Percentiles rank a stretch among this genome's conserved stretches.
Evolutionary conservation across 2,888 invertebrate species (phyloP).

Genomic region (Alloplasta piceator): DNA sequence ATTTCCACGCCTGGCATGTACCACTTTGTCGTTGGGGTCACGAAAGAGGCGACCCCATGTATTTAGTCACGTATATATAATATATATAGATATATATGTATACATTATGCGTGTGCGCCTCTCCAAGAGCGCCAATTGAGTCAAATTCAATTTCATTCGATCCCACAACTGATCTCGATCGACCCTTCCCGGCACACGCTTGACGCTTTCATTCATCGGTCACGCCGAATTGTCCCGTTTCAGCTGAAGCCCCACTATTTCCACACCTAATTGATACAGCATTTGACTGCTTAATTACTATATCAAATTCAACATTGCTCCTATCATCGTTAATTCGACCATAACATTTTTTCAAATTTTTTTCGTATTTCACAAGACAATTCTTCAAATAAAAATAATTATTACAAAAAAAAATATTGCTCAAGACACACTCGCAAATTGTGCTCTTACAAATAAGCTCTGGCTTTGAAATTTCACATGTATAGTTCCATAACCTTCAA

Average conservation of each 20-base stretch:
- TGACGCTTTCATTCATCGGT: conserved; percentile 50
- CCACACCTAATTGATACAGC: conserved; percentile 30
- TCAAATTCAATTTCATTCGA: conserved; percentile 70
- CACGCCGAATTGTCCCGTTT: conserved; percentile 50
- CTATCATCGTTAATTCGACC: no score
- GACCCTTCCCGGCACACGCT: conserved; percentile 53
- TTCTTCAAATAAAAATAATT: conserved; percentile 1
- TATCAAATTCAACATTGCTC: background rate
- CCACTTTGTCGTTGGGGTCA: conserved; percentile 54
- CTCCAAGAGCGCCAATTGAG: conserved; percentile 66
- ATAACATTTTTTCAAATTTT: conserved; percentile 6
- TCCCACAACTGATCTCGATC: conserved; percentile 64
- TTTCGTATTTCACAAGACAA: conserved; percentile 26
- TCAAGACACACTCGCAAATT: no score
- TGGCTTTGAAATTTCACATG: no score
- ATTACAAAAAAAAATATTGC: no score
- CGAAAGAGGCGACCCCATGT: conserved; percentile 43
- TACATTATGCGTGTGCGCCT: conserved; percentile 33
- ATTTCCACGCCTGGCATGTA: conserved; percentile 61
- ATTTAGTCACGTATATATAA: no score
- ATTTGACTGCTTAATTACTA: conserved; percentile 15
- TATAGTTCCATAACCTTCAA: no score
- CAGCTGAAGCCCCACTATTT: conserved; percentile 32
- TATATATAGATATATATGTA: no score
- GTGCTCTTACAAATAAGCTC: no score